Base-by-base conservation (phyloP, 1,140 invertebrate species). In the Drosophila biarmipes region DNA sequence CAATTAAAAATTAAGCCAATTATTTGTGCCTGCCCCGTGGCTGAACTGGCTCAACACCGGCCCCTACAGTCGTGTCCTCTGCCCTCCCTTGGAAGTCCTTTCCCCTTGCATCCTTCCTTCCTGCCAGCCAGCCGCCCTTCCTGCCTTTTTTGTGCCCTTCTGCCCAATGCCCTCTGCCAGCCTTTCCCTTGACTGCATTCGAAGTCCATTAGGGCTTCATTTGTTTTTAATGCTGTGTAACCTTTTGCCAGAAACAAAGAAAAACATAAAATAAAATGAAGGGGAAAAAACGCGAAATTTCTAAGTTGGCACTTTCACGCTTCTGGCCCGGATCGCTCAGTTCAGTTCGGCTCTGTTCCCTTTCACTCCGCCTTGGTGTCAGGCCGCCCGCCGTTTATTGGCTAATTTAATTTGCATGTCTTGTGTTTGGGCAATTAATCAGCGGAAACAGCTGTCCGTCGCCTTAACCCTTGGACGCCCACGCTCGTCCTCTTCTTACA, bases 1-100 rank as follows among this genome's bases (percentile, higher is more conserved):
- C 84, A 87, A 87, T 87, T 87, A 89, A 87, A 87, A 87, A 89
- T 87, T 79, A 87, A 87, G 84, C 84, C 84, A 87, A 87, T 87
- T 87, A 87, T 87, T 87, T 87, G 82, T 82, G 82, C 78, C 63
- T 56, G 49, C 34, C 63, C 71, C 37, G 54, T 56, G 42, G 37
- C 72, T 59, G 46, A 24, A 52, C 71, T 66, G 73, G 57, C 67
- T 68, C 73, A 61, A 73, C 69, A 68, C 69, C 52, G 45, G 37
- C 42, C 42, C 21, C 35, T 21, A 53, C 34, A 57, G 27, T 42
- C 10, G 21, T 3, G 46, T 24, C 24, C 24, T 24, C 1, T 5
- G 24, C 5, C 24, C 24, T 21, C 21, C 4, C 2, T 21, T 4
- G 2, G 21, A 21, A 24, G 29, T 73, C 51, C 31, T 52, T 12